Evolutionary conservation across 2,113 vertebrate species (phyloP).

Genomic region (Urocolius indicus): DNA sequence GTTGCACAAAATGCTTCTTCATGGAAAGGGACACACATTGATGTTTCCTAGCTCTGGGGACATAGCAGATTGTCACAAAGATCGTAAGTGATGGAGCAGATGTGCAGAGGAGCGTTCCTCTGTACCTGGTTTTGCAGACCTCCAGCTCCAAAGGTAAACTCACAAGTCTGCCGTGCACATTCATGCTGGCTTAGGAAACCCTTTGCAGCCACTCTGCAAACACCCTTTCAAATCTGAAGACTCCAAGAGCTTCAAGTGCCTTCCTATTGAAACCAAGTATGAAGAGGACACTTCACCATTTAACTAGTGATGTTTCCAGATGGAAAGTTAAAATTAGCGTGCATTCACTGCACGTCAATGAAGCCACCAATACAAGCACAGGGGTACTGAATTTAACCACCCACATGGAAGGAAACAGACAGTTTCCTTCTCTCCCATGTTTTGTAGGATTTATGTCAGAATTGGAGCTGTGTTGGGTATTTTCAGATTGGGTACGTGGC

Average conservation of each 20-base stretch:
- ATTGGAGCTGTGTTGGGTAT: not conserved
- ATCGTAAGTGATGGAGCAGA: fast-evolving
- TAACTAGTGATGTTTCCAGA: not conserved
- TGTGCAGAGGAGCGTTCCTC: not conserved
- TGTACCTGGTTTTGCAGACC: not conserved
- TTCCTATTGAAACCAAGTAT: not conserved
- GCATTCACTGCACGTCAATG: not conserved
- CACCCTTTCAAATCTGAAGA: not conserved
- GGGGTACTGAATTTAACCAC: not conserved
- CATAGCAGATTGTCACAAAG: not conserved
- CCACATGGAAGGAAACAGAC: not conserved
- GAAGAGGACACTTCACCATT: not conserved
- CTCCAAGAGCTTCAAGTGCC: not conserved
- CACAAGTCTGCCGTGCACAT: fast-evolving
- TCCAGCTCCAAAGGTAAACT: not conserved
- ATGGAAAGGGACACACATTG: fast-evolving
- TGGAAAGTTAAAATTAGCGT: not conserved
- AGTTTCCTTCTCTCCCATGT: not conserved
- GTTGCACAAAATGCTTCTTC: not conserved
- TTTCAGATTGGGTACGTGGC: not conserved
- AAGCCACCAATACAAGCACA: not conserved
- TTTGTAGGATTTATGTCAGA: not conserved
- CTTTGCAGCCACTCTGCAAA: not conserved
- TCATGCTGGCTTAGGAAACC: not conserved
- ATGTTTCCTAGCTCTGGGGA: not conserved